Conservation (phyloP, 2,797 vertebrate species). For the Pantherophis vulpinus region DNA sequence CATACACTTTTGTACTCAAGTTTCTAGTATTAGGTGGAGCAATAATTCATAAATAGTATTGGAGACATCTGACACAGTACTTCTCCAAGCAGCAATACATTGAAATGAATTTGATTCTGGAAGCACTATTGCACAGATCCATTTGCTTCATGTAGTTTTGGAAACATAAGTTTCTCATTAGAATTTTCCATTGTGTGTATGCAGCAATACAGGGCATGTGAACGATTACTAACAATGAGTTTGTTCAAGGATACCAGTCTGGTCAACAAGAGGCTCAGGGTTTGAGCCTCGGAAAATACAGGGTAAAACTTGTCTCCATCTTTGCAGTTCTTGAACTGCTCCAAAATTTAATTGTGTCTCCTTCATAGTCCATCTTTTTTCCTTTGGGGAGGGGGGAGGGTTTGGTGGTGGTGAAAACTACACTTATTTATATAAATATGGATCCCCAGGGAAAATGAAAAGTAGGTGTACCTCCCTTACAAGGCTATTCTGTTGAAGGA, state of each 20-base stretch:
- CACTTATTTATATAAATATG: conserved; percentile 31
- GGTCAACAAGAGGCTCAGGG: not conserved
- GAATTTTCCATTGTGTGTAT: not conserved
- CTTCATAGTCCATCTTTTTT: conserved; percentile 26
- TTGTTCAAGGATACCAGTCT: not conserved
- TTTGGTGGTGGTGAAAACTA: conserved; percentile 3
- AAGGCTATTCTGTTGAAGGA: conserved; percentile 56
- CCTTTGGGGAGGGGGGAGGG: not conserved
- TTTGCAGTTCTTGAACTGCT: conserved; percentile 16
- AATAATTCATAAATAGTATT: not conserved
- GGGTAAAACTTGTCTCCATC: conserved; percentile 15
- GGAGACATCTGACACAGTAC: not conserved
- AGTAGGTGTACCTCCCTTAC: conserved; percentile 41
- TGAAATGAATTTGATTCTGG: not conserved
- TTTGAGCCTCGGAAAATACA: not conserved
- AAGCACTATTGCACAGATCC: not conserved
- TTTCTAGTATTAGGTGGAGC: not conserved
- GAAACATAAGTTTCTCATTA: not conserved
- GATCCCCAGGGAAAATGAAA: conserved; percentile 33
- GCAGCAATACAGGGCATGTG: not conserved
- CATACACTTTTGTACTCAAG: not conserved
- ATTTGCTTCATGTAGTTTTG: not conserved
- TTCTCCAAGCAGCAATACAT: not conserved
- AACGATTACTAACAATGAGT: not conserved
- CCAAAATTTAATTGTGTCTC: not conserved